phyloP scores from a whole-genome alignment of 2,113 vertebrate genomes.

The Anser cygnoides region DNA sequence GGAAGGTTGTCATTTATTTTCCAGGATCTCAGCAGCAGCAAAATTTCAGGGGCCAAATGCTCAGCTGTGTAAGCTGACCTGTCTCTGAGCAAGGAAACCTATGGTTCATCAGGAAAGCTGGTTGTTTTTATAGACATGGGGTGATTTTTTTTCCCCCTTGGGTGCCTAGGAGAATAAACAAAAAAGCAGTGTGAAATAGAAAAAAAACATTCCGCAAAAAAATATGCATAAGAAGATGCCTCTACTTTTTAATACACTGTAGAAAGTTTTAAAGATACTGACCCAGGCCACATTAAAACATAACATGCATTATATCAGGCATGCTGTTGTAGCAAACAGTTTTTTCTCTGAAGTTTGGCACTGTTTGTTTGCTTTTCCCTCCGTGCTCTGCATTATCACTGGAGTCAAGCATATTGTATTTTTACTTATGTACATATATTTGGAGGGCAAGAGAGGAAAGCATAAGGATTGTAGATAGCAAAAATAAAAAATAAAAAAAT shows the following conservation, averaged over 20 bases:
- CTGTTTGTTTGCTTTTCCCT: background rate
- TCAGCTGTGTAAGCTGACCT: background rate
- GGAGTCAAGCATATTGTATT: background rate
- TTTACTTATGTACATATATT: background rate
- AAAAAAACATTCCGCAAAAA: slow-evolving; percentile 64
- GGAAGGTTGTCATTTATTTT: background rate
- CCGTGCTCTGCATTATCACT: background rate
- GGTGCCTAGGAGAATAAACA: background rate
- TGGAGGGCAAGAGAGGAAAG: background rate
- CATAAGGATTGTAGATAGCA: background rate
- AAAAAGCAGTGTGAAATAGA: slow-evolving; percentile 46
- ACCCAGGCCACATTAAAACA: background rate
- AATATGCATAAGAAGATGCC: background rate
- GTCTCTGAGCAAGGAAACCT: background rate
- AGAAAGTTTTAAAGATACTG: slow-evolving; percentile 16
- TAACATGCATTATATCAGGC: background rate
- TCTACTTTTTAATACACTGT: slow-evolving; percentile 25
- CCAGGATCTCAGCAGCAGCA: background rate
- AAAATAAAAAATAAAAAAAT: background rate
- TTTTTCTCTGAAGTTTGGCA: background rate
- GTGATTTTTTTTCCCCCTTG: slow-evolving; percentile 53
- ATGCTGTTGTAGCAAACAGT: background rate
- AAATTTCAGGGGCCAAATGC: background rate
- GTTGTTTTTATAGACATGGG: slow-evolving; percentile 24
- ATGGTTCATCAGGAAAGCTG: background rate